A percentile compares a stretch with the other conserved stretches of the same genome.
Conservation (phyloP, 2,888 invertebrate species). For the Drosophila quinaria region DNA sequence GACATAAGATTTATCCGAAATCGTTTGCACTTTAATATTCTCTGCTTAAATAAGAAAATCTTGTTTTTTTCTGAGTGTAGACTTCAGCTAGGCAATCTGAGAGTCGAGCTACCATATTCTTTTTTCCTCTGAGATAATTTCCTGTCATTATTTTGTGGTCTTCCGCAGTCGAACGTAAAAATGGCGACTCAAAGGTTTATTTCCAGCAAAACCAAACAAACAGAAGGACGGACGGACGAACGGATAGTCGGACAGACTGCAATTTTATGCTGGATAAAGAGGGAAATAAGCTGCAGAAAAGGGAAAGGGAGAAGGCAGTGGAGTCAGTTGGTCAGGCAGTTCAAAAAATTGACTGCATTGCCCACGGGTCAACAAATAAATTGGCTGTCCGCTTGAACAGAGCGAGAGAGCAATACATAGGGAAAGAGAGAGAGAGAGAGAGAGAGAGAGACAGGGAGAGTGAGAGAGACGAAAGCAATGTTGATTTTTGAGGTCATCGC, state of each 20-base stretch:
- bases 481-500: conserved; percentile 82
- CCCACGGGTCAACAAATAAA: conserved; percentile 82
- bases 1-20: no score
- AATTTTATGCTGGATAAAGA: conserved; percentile 10
- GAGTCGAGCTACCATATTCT: conserved; percentile 59
- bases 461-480: conserved; percentile 44
- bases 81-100: conserved; percentile 15
- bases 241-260: conserved; percentile 37
- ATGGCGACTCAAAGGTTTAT: conserved; percentile 81
- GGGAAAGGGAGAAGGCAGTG: not conserved
- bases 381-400: conserved; percentile 59
- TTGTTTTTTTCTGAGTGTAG: no score
- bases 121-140: conserved; percentile 83
- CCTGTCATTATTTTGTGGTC: conserved; percentile 85
- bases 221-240: conserved; percentile 18
- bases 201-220: conserved; percentile 57
- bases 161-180: conserved; percentile 83
- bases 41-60: no score
- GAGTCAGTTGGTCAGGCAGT: conserved; percentile 60
- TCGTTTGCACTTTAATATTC: no score
- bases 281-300: not conserved
- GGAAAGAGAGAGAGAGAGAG: not conserved
- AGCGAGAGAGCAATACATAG: not conserved
- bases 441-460: conserved; percentile 11
- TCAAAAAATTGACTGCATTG: conserved; percentile 81